Evolutionary conservation across 2,888 invertebrate species (phyloP).

Genomic region (Erpobdella octoculata): DNA sequence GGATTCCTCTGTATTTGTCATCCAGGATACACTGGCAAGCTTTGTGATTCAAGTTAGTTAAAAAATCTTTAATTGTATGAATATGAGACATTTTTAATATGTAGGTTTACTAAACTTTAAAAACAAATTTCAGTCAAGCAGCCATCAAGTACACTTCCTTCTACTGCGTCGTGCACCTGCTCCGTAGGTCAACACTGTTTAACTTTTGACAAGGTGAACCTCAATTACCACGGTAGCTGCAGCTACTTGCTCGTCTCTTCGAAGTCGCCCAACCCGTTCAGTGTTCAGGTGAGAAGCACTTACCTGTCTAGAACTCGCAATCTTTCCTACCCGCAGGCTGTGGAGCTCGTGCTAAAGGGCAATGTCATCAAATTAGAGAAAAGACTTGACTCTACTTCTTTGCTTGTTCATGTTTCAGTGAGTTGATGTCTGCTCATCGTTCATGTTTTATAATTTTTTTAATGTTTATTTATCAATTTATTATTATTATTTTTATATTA

Average conservation of each 20-base stretch:
- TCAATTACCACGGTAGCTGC: background rate
- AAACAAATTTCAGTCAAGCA: too few species aligned
- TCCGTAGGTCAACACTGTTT: background rate
- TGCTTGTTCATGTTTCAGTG: conserved; percentile 3
- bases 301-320: background rate
- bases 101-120: too few species aligned
- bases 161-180: background rate
- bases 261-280: background rate
- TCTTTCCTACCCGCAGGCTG: conserved; percentile 11
- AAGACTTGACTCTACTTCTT: background rate
- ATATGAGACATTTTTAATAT: background rate
- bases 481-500: too few species aligned
- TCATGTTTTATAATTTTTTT: too few species aligned
- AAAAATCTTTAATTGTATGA: background rate
- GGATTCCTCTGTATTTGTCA: background rate
- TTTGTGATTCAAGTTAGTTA: background rate
- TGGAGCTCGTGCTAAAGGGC: background rate
- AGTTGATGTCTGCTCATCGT: too few species aligned
- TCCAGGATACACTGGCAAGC: background rate
- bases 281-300: background rate
- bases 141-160: background rate
- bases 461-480: too few species aligned
- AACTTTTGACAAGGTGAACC: background rate
- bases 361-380: background rate
- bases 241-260: background rate